Evolutionary conservation across 2,888 invertebrate species (phyloP).

Genomic region (Dasypolia templi): DNA sequence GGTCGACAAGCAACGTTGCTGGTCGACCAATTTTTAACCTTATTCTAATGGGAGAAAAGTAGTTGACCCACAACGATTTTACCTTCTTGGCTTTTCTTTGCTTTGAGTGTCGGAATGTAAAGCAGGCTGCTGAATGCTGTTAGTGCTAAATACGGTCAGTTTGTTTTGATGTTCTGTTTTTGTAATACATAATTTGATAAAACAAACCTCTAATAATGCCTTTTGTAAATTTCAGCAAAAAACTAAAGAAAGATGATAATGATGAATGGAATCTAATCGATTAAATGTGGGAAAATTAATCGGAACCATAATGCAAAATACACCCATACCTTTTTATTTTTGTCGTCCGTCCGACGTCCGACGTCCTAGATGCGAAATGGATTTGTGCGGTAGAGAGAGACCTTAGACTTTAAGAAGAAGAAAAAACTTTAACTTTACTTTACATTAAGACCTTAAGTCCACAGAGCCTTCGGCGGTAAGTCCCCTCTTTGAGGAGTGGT

Average conservation of each 20-base stretch:
- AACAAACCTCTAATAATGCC: neutral
- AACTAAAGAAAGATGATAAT: neutral
- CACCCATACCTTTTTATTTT: too few species aligned
- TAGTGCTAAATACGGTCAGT: conserved; percentile 3
- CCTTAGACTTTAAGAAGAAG: too few species aligned
- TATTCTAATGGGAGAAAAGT: neutral
- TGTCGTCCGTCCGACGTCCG: too few species aligned
- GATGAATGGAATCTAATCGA: neutral
- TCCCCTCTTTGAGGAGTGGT: too few species aligned
- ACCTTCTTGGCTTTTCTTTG: neutral
- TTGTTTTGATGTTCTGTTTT: neutral
- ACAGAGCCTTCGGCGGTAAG: too few species aligned
- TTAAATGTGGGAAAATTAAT: too few species aligned
- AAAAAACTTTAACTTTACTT: too few species aligned
- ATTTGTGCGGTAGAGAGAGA: too few species aligned
- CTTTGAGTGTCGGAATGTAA: neutral
- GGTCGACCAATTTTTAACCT: neutral
- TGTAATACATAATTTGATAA: neutral
- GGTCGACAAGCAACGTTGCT: neutral
- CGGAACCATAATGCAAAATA: too few species aligned
- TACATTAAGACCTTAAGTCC: too few species aligned
- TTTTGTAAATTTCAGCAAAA: conserved; percentile 28
- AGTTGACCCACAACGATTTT: neutral
- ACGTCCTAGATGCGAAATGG: too few species aligned
- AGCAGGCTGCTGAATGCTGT: neutral